Evolutionary conservation across 2,113 vertebrate species (phyloP).

Genomic region (Zingel zingel): DNA sequence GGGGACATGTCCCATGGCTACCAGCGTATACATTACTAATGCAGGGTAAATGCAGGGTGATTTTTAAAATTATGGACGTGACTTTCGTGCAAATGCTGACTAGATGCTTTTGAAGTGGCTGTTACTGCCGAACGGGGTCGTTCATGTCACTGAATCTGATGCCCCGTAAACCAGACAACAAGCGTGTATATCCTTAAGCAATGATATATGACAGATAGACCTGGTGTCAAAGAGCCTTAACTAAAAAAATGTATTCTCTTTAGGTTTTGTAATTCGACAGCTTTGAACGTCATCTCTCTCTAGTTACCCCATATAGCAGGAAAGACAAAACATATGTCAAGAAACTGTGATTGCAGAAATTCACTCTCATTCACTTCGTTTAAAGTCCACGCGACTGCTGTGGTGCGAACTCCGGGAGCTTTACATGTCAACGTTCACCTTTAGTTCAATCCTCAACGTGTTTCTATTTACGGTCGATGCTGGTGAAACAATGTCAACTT

Average conservation of each 20-base stretch:
- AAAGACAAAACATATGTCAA: not conserved
- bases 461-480: too few relatives aligned
- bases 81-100: not conserved
- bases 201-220: not conserved
- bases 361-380: not conserved
- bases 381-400: too few relatives aligned
- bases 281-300: not conserved
- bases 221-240: not conserved
- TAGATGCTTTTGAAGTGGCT: not conserved
- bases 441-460: too few relatives aligned
- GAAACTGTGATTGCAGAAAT: not conserved
- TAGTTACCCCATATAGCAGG: too few relatives aligned
- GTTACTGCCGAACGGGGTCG: not conserved
- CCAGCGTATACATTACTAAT: conserved; percentile 15
- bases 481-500: too few relatives aligned
- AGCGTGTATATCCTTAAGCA: not conserved
- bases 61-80: not conserved
- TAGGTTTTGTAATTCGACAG: not conserved
- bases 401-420: too few relatives aligned
- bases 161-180: not conserved
- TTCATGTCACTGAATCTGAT: too few relatives aligned
- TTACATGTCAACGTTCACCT: too few relatives aligned
- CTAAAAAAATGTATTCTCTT: not conserved
- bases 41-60: conserved; percentile 9
- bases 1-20: not conserved